Conservation (phyloP, 2,888 invertebrate species). For the Synergus japonicus region DNA sequence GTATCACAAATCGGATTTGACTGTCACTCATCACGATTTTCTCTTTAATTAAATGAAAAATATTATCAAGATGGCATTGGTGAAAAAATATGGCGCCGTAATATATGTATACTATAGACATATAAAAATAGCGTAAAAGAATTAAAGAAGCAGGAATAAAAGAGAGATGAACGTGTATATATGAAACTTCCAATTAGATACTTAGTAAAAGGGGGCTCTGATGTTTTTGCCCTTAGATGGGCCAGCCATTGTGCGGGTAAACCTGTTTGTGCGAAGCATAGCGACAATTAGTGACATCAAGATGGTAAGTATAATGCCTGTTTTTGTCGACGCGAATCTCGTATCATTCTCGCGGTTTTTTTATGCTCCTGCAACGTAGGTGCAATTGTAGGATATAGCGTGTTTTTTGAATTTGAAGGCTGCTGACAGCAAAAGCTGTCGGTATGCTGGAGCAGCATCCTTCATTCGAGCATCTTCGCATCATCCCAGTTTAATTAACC, state of each 20-base stretch:
- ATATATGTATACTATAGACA: not conserved
- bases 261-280: conserved; percentile 98
- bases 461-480: conserved; percentile 54
- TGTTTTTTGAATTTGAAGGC: conserved; percentile 46
- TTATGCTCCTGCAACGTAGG: conserved; percentile 66
- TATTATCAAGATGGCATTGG: no score
- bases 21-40: no score
- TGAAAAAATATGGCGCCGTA: not conserved
- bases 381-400: conserved; percentile 66
- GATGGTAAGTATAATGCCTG: conserved; percentile 91
- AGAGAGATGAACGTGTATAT: conserved; percentile 45
- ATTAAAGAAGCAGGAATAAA: not conserved
- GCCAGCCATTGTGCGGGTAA: conserved; percentile 97
- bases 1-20: not conserved
- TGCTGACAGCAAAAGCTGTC: conserved; percentile 46
- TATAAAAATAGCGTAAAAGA: not conserved
- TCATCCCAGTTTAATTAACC: conserved; percentile 55
- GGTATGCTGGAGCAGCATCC: conserved; percentile 50
- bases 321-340: conserved; percentile 53
- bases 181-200: conserved; percentile 57
- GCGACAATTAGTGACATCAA: conserved; percentile 99
- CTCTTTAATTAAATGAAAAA: not conserved
- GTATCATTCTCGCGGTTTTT: conserved; percentile 53
- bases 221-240: conserved; percentile 85
- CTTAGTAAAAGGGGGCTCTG: conserved; percentile 72